A percentile compares a stretch with the other conserved stretches of the same genome.
Conservation (phyloP, 2,797 vertebrate species). For the Masticophis lateralis region DNA sequence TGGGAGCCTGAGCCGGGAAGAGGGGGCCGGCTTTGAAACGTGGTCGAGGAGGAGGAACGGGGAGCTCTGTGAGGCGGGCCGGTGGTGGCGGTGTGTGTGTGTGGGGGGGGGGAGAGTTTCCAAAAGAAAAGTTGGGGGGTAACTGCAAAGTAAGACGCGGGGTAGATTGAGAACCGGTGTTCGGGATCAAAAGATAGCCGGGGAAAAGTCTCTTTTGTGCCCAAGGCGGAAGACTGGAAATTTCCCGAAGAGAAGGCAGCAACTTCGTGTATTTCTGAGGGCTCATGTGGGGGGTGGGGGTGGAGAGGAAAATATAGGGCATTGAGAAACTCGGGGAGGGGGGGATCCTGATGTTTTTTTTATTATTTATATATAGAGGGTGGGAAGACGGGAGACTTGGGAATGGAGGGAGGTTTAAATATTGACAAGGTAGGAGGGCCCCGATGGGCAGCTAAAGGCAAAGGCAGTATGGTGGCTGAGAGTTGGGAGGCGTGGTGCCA, state of each 20-base stretch:
- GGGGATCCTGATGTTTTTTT: neutral
- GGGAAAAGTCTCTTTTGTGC: neutral
- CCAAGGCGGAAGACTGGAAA: neutral
- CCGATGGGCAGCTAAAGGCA: neutral
- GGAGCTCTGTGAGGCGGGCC: neutral
- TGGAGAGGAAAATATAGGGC: neutral
- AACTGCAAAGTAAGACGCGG: neutral
- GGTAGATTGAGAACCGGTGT: neutral
- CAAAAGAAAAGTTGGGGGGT: neutral
- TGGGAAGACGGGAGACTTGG: neutral
- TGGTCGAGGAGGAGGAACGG: slow-evolving; percentile 16
- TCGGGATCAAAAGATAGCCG: neutral
- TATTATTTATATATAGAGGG: neutral
- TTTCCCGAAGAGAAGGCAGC: neutral
- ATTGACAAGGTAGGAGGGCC: neutral
- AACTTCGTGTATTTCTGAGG: neutral
- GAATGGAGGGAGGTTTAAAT: neutral
- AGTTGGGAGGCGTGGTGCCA: neutral
- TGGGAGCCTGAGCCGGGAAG: neutral
- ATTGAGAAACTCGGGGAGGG: neutral
- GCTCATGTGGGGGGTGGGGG: too few species aligned
- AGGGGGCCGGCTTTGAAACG: neutral
- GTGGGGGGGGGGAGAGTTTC: neutral
- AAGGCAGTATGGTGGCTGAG: neutral
- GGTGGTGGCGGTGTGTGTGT: too few species aligned